Conservation (phyloP, 2,113 vertebrate genomes). For the Scalopus aquaticus region DNA sequence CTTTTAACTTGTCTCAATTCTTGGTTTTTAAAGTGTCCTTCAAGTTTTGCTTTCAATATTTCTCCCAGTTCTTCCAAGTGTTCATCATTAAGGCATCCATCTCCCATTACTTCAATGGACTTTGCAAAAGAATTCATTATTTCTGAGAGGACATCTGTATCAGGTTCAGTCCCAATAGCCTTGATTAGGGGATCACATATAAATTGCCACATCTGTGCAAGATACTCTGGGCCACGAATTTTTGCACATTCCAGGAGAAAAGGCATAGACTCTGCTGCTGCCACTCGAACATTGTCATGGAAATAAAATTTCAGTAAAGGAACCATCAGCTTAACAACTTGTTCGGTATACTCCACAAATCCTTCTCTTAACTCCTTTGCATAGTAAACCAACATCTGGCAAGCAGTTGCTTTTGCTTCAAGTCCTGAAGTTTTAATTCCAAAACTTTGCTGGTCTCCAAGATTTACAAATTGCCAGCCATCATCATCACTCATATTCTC, state of each 20-base stretch:
- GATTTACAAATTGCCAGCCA: conserved; percentile 99
- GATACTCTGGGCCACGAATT: conserved; percentile 94
- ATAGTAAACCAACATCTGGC: conserved; percentile 99
- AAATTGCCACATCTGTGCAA: conserved; percentile 99
- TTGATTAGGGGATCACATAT: conserved; percentile 99
- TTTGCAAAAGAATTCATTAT: conserved; percentile 99
- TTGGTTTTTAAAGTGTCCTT: conserved; percentile 99
- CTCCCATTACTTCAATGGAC: conserved; percentile 98
- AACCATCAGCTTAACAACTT: conserved; percentile 99
- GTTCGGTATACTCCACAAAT: conserved; percentile 97
- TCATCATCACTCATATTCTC: conserved; percentile 99
- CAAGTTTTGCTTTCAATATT: conserved; percentile 96
- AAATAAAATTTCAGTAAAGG: conserved; percentile 99
- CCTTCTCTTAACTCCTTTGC: conserved; percentile 98
- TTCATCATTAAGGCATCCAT: conserved; percentile 96
- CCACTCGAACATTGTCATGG: conserved; percentile 97
- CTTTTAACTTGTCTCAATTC: conserved; percentile 98
- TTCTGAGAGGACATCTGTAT: conserved; percentile 97
- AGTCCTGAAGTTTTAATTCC: conserved; percentile 99
- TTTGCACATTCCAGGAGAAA: conserved; percentile 95
- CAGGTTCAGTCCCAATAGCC: conserved; percentile 98
- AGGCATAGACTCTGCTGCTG: conserved; percentile 98
- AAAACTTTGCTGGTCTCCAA: conserved; percentile 99
- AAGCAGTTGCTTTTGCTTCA: conserved; percentile 99
- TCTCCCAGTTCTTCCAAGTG: conserved; percentile 97